phyloP scores from a whole-genome alignment of 2,113 vertebrate genomes.

The Axis porcinus region DNA sequence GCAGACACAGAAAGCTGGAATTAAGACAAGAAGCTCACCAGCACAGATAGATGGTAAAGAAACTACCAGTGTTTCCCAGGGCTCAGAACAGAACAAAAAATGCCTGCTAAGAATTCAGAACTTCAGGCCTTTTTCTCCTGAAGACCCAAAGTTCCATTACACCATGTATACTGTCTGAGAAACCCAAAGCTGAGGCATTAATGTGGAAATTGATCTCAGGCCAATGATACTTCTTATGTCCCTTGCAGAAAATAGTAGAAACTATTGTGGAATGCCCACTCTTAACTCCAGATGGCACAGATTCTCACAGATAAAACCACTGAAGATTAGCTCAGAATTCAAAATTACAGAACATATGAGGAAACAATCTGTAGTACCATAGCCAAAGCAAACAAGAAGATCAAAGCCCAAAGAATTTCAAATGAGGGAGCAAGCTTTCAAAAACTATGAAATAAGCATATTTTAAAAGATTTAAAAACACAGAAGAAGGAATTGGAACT shows the following conservation, averaged over 20 bases:
- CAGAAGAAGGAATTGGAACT: neutral
- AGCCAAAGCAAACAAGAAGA: neutral
- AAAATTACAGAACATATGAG: neutral
- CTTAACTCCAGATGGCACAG: neutral
- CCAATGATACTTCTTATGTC: neutral
- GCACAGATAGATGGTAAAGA: neutral
- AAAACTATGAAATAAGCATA: neutral
- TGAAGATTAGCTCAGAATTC: neutral
- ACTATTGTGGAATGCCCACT: neutral
- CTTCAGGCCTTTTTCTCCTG: neutral
- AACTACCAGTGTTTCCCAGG: neutral
- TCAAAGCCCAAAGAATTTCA: constrained; percentile 8
- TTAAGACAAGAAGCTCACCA: neutral
- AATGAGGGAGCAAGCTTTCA: neutral
- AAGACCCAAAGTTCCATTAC: neutral
- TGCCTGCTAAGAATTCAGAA: neutral
- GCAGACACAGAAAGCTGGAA: neutral
- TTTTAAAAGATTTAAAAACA: constrained; percentile 7
- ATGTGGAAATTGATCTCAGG: neutral
- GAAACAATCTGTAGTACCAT: neutral
- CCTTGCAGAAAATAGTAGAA: neutral
- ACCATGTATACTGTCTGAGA: neutral
- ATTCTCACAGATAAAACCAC: neutral
- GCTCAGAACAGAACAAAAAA: neutral
- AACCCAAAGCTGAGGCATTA: neutral